phyloP scores from a whole-genome alignment of 1,140 invertebrate species.

The Drosophila chauvacae region DNA sequence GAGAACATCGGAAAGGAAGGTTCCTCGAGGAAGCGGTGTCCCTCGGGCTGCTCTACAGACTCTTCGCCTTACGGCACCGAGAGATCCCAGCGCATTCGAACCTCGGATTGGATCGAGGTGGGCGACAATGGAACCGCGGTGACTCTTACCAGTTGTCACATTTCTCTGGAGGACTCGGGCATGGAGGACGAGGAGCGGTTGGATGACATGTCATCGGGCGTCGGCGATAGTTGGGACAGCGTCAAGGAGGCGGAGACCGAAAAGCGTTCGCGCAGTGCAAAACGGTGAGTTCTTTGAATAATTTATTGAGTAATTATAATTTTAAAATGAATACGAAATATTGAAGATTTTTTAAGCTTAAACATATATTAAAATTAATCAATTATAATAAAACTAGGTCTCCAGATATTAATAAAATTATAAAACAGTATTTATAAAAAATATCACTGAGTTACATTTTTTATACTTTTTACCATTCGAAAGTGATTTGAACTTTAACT shows the following conservation, averaged over 20 bases:
- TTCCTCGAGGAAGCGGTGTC: slow-evolving; percentile 71
- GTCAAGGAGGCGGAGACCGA: slow-evolving; percentile 83
- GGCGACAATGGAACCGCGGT: slow-evolving; percentile 84
- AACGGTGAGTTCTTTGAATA: slow-evolving; percentile 68
- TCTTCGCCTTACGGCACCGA: slow-evolving; percentile 84
- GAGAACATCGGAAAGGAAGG: slow-evolving; percentile 50
- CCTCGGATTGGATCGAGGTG: slow-evolving; percentile 84
- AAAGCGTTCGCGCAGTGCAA: slow-evolving; percentile 72
- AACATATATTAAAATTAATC: no score
- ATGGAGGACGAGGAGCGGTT: slow-evolving; percentile 84
- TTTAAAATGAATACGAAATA: not conserved
- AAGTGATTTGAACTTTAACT: not conserved
- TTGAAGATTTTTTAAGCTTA: not conserved
- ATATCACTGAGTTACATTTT: not conserved
- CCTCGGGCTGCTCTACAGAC: slow-evolving; percentile 83
- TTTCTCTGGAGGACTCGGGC: slow-evolving; percentile 83
- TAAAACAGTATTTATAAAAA: no score
- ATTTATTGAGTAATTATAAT: not conserved
- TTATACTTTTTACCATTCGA: not conserved
- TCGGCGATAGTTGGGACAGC: slow-evolving; percentile 84
- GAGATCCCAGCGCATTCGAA: slow-evolving; percentile 79
- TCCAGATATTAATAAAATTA: no score
- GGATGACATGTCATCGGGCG: slow-evolving; percentile 83
- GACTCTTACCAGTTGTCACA: slow-evolving; percentile 81
- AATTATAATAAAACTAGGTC: no score